Percentiles rank a stretch among this genome's conserved stretches.
phyloP scores from a whole-genome alignment of 64 coral and sea anemone species.

The Montipora foliosa region DNA sequence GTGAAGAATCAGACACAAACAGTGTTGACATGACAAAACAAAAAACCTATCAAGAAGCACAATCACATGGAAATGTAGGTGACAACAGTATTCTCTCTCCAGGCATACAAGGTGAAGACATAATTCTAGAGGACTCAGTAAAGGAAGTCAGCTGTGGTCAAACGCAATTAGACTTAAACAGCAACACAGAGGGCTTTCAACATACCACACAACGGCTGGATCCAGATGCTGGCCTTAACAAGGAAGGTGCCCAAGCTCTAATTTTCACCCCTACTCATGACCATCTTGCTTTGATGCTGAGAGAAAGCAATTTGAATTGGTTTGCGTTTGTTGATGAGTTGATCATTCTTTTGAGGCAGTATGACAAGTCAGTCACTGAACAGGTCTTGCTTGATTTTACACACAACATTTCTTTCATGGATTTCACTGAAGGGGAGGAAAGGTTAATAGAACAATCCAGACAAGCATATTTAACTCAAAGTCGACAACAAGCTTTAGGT shows the following conservation, averaged over 20 bases:
- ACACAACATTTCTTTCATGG: constrained; percentile 41
- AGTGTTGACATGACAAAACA: no score
- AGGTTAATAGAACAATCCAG: constrained; percentile 6
- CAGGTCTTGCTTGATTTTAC: constrained; percentile 42
- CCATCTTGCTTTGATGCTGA: constrained; percentile 44
- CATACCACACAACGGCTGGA: not conserved
- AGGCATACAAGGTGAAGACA: no score
- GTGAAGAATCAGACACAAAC: no score
- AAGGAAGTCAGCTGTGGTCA: not conserved
- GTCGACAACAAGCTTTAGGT: not conserved
- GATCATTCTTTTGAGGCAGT: constrained; percentile 17
- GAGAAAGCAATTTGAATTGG: constrained; percentile 55
- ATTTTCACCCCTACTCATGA: constrained; percentile 31
- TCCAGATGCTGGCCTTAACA: constrained; percentile 33
- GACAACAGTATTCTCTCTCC: no score
- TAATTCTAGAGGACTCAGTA: not conserved
- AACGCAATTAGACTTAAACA: not conserved
- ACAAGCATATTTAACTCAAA: constrained; percentile 29
- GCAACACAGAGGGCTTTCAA: not conserved
- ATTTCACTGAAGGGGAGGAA: constrained; percentile 38
- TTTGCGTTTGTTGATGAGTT: constrained; percentile 51
- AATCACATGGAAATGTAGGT: no score
- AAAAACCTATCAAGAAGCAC: no score
- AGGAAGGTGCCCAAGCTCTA: not conserved
- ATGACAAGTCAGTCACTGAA: not conserved